Base-by-base conservation (phyloP, 2,797 vertebrate species). In the Megalops cyprinoides region DNA sequence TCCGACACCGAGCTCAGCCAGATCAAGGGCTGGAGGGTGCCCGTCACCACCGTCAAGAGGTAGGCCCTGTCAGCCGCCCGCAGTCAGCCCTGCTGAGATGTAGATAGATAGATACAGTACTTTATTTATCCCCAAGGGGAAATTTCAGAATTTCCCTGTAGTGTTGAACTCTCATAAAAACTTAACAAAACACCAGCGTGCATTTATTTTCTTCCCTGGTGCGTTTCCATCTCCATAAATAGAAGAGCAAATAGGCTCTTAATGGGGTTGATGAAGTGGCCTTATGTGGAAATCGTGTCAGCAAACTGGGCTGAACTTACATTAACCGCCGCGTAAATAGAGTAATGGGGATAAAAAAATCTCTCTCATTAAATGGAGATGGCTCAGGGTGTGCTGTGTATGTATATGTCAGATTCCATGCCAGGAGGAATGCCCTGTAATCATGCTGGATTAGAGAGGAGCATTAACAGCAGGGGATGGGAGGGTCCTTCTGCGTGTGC, bases 1-100 rank as follows among this genome's bases (percentile, higher is more conserved):
- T 97, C 96, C 0, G 97, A 99, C 92, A 94, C 97, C 0, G 97
- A 98, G 81, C 97, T 99, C 81, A 98, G 94, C 91, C 97, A 98
- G 88, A 96, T 99, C 85, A 98, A 97, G 76, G 97, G 97, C 85
- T 98, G 97, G 97, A 86, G 94, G 80, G 96, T 98, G 20, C 97
- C 97, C 0, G 81, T 93, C 0, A 84, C 90, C 25, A 81, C 85
- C 0, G 92, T 86, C 86, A 97, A 93, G 90, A 97, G 92, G 89
- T 94, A 78, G 85, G 84, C 3, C 0, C 58, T 20, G 10, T 7
- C 15, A 20, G n/a, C 25, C 28, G 18, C n/a, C 37, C 23, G 49
- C 51, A n/a, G n/a, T n/a, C n/a, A n/a, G n/a, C n/a, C n/a, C n/a
- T n/a, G n/a, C n/a, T n/a, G n/a, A n/a, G n/a, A n/a, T n/a, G n/a